These are phyloP conservation scores for Manis javanica DNA, from an alignment of 2,797 vertebrate species.

Conservation along the genomic window DNA sequence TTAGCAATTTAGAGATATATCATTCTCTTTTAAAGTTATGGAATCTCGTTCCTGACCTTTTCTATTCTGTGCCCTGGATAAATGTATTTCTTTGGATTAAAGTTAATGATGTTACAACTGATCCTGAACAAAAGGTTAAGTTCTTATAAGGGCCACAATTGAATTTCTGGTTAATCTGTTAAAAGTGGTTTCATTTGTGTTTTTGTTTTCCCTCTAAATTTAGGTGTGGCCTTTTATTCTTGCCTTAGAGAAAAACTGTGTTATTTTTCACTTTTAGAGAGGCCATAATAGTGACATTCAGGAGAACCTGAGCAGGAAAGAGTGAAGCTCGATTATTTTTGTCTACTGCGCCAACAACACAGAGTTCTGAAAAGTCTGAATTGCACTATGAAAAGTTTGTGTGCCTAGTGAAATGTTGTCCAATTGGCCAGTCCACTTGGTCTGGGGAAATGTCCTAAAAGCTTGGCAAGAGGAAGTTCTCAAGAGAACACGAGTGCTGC, in stretches of 20 bases:
- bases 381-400: constrained; percentile 54
- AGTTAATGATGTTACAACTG: constrained; percentile 72
- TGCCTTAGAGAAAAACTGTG: background rate
- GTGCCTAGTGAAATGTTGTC: constrained; percentile 21
- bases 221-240: constrained; percentile 44
- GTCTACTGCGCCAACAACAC: background rate
- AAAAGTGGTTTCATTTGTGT: constrained; percentile 53
- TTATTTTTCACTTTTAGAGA: background rate
- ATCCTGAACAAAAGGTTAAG: constrained; percentile 78
- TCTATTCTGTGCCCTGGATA: constrained; percentile 62
- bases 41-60: constrained; percentile 73
- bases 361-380: constrained; percentile 33
- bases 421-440: constrained; percentile 52
- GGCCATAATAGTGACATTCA: background rate
- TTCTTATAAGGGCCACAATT: constrained; percentile 61
- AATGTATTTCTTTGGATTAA: constrained; percentile 76
- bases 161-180: constrained; percentile 64
- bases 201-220: constrained; percentile 65
- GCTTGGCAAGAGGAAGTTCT: constrained; percentile 73
- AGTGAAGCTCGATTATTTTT: background rate
- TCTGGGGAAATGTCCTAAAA: constrained; percentile 74
- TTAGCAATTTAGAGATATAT: constrained; percentile 50
- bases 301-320: background rate
- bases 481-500: constrained; percentile 64
- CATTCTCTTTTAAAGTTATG: constrained; percentile 68